Conservation (phyloP, 2,797 vertebrate genomes). For the Jordanella pulchra region DNA sequence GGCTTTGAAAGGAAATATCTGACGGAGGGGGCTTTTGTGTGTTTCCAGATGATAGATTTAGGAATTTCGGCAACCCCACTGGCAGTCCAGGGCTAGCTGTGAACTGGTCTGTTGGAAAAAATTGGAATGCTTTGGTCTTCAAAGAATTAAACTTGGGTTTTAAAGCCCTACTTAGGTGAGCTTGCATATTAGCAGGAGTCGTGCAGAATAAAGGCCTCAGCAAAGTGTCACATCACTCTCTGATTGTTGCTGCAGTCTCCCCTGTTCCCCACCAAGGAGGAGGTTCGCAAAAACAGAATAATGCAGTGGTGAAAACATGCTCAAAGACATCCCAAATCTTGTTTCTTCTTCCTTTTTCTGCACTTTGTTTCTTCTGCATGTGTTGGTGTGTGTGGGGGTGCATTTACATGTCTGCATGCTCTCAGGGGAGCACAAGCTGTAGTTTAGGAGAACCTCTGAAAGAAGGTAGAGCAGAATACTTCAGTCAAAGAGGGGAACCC, state of each 20-base stretch:
- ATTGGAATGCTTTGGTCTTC: conserved; percentile 98
- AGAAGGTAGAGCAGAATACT: conserved; percentile 62
- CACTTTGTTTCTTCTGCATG: conserved; percentile 55
- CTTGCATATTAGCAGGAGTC: conserved; percentile 91
- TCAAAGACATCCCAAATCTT: conserved; percentile 73
- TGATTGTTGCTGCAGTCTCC: conserved; percentile 72
- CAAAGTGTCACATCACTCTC: conserved; percentile 83
- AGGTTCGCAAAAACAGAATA: conserved; percentile 59
- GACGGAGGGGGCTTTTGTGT: conserved; percentile 95
- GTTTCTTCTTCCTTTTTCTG: conserved; percentile 51
- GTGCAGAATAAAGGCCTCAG: conserved; percentile 84
- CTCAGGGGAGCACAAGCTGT: conserved; percentile 63
- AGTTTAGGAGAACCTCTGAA: conserved; percentile 52
- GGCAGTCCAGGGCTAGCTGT: conserved; percentile 97
- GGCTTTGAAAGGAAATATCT: conserved; percentile 90
- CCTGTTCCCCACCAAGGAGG: conserved; percentile 55
- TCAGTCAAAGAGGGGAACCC: conserved; percentile 70
- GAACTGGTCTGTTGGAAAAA: conserved; percentile 99
- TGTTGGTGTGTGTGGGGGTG: conserved; percentile 19
- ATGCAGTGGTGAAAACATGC: conserved; percentile 72
- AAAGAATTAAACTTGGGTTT: conserved; percentile 98
- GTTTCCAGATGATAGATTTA: conserved; percentile 99
- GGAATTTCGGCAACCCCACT: conserved; percentile 99
- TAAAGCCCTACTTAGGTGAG: conserved; percentile 97
- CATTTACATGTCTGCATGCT: conserved; percentile 55